Evolutionary conservation across 2,113 vertebrate species (phyloP).

Genomic region (Acanthochromis polyacanthus): DNA sequence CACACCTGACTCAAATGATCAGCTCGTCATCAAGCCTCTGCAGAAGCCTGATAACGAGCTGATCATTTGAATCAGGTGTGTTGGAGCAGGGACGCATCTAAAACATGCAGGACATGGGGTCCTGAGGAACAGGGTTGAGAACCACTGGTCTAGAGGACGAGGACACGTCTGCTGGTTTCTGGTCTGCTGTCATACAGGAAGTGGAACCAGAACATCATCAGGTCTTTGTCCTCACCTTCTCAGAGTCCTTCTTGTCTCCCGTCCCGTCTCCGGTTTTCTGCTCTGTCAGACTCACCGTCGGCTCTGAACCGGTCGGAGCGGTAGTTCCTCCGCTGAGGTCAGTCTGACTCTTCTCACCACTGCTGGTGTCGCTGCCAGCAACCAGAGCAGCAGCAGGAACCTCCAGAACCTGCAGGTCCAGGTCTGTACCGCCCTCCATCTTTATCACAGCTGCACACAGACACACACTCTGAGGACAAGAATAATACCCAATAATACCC

Average conservation of each 20-base stretch:
- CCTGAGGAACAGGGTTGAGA: too few species aligned
- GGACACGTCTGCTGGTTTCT: too few species aligned
- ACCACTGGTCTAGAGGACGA: too few species aligned
- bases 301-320: neutral
- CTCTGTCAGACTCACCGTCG: fast-evolving
- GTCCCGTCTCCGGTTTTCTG: neutral
- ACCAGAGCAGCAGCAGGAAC: constrained; percentile 63
- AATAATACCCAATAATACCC: too few species aligned
- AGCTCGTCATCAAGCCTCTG: too few species aligned
- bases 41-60: too few species aligned
- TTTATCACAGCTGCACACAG: constrained; percentile 90
- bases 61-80: too few species aligned
- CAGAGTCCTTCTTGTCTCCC: neutral
- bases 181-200: too few species aligned
- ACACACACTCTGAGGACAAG: neutral
- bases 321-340: constrained; percentile 22
- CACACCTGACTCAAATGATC: too few species aligned
- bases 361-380: constrained; percentile 50
- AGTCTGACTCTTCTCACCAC: constrained; percentile 11
- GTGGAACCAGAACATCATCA: too few species aligned
- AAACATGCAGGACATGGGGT: too few species aligned
- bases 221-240: constrained; percentile 30
- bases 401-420: constrained; percentile 91
- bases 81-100: too few species aligned
- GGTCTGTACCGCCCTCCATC: constrained; percentile 93